Evolutionary conservation across 2,113 vertebrate species (phyloP).

Genomic region (Albula glossodonta): DNA sequence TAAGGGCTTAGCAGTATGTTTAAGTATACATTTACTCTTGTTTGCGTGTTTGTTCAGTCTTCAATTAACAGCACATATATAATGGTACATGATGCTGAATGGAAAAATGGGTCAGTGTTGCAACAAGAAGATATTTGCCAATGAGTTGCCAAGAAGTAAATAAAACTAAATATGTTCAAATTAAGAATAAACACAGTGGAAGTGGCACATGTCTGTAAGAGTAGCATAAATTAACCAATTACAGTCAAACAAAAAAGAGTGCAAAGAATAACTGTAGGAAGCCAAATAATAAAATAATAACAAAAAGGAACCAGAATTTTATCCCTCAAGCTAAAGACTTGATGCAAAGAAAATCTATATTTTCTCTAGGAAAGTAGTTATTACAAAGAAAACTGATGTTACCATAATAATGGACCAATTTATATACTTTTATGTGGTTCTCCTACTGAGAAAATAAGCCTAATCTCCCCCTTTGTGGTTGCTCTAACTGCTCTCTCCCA

Average conservation of each 20-base stretch:
- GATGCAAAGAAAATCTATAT: constrained; percentile 60
- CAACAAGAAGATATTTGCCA: constrained; percentile 23
- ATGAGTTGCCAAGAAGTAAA: constrained; percentile 39
- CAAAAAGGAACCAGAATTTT: constrained; percentile 50
- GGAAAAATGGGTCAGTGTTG: neutral
- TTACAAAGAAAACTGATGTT: constrained; percentile 65
- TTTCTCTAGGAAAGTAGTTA: constrained; percentile 61
- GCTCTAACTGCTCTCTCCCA: constrained; percentile 70
- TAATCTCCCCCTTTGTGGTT: constrained; percentile 69
- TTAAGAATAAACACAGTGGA: neutral
- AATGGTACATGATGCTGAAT: neutral
- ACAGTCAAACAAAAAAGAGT: constrained; percentile 55
- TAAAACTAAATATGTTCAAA: neutral
- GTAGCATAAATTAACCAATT: constrained; percentile 48
- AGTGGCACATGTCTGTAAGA: neutral
- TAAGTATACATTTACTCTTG: neutral
- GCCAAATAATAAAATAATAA: constrained; percentile 42
- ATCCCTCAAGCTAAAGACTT: constrained; percentile 55
- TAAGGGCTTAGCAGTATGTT: neutral
- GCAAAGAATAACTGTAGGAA: constrained; percentile 40
- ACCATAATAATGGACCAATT: constrained; percentile 70
- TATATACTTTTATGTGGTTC: constrained; percentile 71
- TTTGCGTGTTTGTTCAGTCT: neutral
- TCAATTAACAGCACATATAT: neutral
- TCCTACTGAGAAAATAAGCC: constrained; percentile 69